A percentile compares a stretch with the other conserved stretches of the same genome.
These are phyloP conservation scores for Spheniscus humboldti DNA, from an alignment of 2,797 vertebrate genomes.

Conservation along the genomic window DNA sequence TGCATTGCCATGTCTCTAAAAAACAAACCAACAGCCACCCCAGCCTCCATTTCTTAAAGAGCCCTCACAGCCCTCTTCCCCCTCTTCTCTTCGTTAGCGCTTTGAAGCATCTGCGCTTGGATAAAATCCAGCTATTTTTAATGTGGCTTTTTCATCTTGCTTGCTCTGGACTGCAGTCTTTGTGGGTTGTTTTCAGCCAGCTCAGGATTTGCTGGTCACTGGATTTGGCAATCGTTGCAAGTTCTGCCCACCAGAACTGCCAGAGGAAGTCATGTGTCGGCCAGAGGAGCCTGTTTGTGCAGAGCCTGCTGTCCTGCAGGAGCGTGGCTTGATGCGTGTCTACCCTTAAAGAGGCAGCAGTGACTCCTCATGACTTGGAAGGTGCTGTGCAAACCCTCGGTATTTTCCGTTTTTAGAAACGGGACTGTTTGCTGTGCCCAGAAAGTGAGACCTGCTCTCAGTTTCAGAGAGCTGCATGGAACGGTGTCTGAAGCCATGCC, in stretches of 20 bases:
- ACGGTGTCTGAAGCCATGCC: not conserved
- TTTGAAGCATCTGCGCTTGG: constrained; percentile 52
- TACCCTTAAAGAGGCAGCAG: constrained; percentile 66
- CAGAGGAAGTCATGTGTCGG: constrained; percentile 75
- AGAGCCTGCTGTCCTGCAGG: constrained; percentile 62
- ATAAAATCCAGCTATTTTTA: constrained; percentile 68
- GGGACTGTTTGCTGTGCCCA: not conserved
- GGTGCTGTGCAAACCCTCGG: not conserved
- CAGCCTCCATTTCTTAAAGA: not conserved
- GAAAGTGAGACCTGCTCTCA: not conserved
- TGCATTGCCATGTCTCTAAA: not conserved
- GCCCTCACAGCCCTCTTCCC: not conserved
- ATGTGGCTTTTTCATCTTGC: constrained; percentile 70
- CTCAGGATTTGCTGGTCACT: constrained; percentile 71
- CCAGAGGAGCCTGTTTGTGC: constrained; percentile 72
- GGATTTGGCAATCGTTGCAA: constrained; percentile 67
- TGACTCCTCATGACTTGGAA: not conserved
- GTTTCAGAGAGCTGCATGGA: not conserved
- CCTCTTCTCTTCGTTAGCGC: not conserved
- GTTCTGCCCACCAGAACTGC: constrained; percentile 69
- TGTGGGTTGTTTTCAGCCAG: constrained; percentile 77
- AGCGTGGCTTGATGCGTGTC: constrained; percentile 34
- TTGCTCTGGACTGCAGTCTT: constrained; percentile 74
- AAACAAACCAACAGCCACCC: not conserved
- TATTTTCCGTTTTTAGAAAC: not conserved